phyloP scores from a whole-genome alignment of 2,797 vertebrate genomes.

The Hafferia zeledoni region DNA sequence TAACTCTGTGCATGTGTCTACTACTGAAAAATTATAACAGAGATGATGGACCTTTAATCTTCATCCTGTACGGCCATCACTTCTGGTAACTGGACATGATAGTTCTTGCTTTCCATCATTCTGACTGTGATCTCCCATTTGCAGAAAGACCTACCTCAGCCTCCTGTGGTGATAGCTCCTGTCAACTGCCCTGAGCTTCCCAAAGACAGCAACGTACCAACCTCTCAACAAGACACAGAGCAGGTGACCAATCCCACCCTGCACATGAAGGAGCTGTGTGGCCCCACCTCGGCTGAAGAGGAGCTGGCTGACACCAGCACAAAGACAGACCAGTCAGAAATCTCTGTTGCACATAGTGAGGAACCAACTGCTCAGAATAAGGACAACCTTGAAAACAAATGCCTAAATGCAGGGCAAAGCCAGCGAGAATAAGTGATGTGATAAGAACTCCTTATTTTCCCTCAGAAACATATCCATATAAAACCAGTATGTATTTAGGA shows the following conservation, averaged over 20 bases:
- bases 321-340: background rate
- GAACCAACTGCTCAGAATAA: constrained; percentile 61
- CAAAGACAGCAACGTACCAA: background rate
- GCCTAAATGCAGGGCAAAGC: constrained; percentile 10
- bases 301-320: background rate
- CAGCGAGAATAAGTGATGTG: constrained; percentile 67
- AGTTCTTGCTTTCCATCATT: background rate
- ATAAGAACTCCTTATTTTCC: background rate
- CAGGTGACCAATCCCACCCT: constrained; percentile 61
- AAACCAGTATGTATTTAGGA: constrained; percentile 42
- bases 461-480: background rate
- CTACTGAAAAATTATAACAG: background rate
- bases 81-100: background rate
- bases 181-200: constrained; percentile 75
- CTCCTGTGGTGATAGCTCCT: constrained; percentile 83
- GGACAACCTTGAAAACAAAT: constrained; percentile 64
- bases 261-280: background rate
- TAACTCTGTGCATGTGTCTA: background rate
- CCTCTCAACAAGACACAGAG: constrained; percentile 26
- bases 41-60: background rate
- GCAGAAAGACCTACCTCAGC: constrained; percentile 80
- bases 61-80: background rate
- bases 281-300: background rate
- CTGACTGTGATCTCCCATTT: constrained; percentile 26
- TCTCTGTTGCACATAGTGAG: background rate